Percentiles rank a stretch among this genome's conserved stretches.
Conservation (phyloP, 2,113 vertebrate genomes). For the Prolemur simus region DNA sequence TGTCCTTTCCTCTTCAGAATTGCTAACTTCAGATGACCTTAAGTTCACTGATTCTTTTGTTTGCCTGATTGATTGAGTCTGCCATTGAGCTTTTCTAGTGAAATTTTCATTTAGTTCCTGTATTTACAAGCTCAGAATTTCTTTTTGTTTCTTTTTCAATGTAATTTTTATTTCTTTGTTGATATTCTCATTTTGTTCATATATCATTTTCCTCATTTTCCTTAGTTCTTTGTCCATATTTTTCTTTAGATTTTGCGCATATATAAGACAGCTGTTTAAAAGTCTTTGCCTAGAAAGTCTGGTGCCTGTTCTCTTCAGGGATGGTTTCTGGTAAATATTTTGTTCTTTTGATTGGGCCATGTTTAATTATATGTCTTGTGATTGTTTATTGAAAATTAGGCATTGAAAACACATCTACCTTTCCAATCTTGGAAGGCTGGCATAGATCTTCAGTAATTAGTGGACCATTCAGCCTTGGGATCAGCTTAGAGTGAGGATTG, state of each 20-base stretch:
- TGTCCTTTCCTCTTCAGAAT: not conserved
- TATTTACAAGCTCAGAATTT: not conserved
- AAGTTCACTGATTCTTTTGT: not conserved
- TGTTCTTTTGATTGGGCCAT: not conserved
- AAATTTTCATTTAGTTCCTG: not conserved
- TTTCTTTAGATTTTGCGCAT: not conserved
- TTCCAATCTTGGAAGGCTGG: not conserved
- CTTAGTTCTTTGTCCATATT: not conserved
- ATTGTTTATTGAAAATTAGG: not conserved
- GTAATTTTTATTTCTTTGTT: conserved; percentile 9
- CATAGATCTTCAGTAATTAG: not conserved
- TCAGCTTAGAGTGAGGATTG: not conserved
- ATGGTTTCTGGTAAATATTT: not conserved
- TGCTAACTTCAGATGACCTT: not conserved
- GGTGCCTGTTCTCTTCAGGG: not conserved
- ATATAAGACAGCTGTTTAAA: not conserved
- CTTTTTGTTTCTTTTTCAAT: not conserved
- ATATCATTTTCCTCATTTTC: not conserved
- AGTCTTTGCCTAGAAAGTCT: not conserved
- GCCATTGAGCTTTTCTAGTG: not conserved
- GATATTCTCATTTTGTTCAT: conserved; percentile 36
- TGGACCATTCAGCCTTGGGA: not conserved
- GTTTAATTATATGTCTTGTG: not conserved
- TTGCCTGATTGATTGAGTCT: not conserved
- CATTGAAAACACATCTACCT: not conserved